A percentile compares a stretch with the other conserved stretches of the same genome.
Conservation (phyloP, 2,113 vertebrate species). For the Clupea harengus region DNA sequence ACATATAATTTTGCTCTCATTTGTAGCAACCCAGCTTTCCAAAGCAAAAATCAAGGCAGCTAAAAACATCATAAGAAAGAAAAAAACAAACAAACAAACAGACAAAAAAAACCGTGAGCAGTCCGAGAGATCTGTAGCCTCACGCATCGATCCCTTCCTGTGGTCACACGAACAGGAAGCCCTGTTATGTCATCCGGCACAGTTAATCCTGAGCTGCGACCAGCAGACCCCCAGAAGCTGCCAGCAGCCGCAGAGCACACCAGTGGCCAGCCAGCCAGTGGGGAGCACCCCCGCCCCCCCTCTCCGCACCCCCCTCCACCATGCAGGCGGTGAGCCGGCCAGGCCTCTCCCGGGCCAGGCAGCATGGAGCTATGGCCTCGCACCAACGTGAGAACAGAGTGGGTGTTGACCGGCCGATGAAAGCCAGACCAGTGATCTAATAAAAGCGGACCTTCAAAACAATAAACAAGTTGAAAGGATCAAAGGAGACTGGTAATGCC, state of each 20-base stretch:
- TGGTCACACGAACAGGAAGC: not conserved
- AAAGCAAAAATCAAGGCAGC: not conserved
- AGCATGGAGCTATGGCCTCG: not conserved
- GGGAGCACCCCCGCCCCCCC: not conserved
- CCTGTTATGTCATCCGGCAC: not conserved
- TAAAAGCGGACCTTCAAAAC: not conserved
- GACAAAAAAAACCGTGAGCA: not conserved
- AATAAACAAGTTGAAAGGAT: not conserved
- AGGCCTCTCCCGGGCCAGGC: not conserved
- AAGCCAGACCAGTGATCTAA: not conserved
- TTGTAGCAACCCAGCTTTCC: not conserved
- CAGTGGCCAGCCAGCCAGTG: not conserved
- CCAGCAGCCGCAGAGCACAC: not conserved
- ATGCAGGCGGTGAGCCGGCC: not conserved
- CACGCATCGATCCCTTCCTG: not conserved
- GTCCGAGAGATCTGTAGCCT: not conserved
- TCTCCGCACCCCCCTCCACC: not conserved
- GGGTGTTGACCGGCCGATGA: constrained; percentile 2
- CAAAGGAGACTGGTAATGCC: not conserved
- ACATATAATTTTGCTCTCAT: not conserved
- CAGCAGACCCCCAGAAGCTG: not conserved
- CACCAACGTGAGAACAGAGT: not conserved
- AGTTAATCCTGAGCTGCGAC: not conserved
- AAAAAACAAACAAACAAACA: not conserved
- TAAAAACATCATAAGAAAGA: not conserved